Evolutionary conservation across 2,797 vertebrate genomes (phyloP), one percentile per base, ranked within the genome.

Genomic region (Okamejei kenojei): DNA sequence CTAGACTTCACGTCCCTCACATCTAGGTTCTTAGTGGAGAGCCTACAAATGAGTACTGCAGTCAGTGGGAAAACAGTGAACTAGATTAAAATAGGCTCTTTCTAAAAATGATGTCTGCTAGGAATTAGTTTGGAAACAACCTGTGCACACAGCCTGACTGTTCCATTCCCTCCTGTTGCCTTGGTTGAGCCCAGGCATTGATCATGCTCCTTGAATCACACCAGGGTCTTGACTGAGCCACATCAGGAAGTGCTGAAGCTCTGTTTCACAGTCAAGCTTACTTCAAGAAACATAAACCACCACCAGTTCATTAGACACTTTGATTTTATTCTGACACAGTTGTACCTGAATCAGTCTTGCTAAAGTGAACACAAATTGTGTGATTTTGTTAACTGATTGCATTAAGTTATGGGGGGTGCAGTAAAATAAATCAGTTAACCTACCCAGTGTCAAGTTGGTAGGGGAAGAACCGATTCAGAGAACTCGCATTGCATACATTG

Each of bases 301-400:
- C n/a, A n/a, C 15, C 61, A 68, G 29, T 35, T 88, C 84, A 68
- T 88, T 68, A 35, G 84, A 88, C 63, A 88, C 84, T 86, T 86
- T 68, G 84, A 88, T 88, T 88, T 88, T 88, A 88, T 88, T 88
- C 17, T 88, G 84, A 88, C 63, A 88, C 84, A 21, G 84, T 88
- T 88, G 84, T 88, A 88, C 84, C 63, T 88, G 63, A 88, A 88
- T 88, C 63, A 88, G 32, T 88, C 32, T 88, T 88, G 84, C 84
- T 88, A 88, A 88, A 63, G 84, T 88, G 9, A 88, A 88, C 84
- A 88, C 61, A 88, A 88, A 88, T 88, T 19, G n/a, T 88, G 23
- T 84, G 81, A 88, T 88, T 88, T 88, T n/a, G 68, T 88, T 68
- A 88, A 88, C 84, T 88, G 84, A 88, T 88, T 88, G n/a, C 32